Base-by-base conservation (phyloP, 2,797 vertebrate genomes). In the Poeciliopsis paucimaculata region DNA sequence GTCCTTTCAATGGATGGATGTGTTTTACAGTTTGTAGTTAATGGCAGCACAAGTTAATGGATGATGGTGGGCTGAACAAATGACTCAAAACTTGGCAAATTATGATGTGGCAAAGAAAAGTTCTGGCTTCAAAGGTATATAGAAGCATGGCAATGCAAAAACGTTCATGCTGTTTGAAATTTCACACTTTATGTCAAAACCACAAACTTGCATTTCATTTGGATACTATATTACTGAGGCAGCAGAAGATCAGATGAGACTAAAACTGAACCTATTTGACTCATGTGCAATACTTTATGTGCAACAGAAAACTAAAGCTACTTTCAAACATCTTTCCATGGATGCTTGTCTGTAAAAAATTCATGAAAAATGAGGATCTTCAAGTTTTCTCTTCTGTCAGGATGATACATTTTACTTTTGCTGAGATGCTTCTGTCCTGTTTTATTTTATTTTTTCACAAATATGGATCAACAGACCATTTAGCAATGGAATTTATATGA, bases 11-110 rank as follows among this genome's bases (percentile, higher is more conserved):
- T 83, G 82, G 87, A 87, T 82, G 66, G 43, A 57, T 74, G 81
- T 85, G 47, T 90, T 89, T 85, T 89, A 90, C 82, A 75, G 71
- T 72, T 66, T 75, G 76, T 53, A 78, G 71, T 83, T 79, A 85
- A 85, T 84, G 76, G 70, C 74, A 73, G 31, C 23, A 68, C 28
- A 81, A 80, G 43, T 77, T 84, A 53, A 84, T 70, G 53, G 60
- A 79, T 78, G 76, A 84, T 62, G 70, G 2, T 73, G 47, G 49
- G 81, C 47, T 0, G 20, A 12, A 77, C 36, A 72, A 60, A n/a
- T 70, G 43, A 10, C 2, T 45, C 15, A 57, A 73, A 86, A 80
- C 31, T 34, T n/a, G 2, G 41, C 10, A 64, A 57, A 77, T 60
- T 51, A 51, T 20, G 36, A 57, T 74, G 60, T 20, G 7, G 68